Evolutionary conservation across 2,113 vertebrate species (phyloP), one percentile per base, ranked within the genome.

Genomic region (Oreocharis arfaki): DNA sequence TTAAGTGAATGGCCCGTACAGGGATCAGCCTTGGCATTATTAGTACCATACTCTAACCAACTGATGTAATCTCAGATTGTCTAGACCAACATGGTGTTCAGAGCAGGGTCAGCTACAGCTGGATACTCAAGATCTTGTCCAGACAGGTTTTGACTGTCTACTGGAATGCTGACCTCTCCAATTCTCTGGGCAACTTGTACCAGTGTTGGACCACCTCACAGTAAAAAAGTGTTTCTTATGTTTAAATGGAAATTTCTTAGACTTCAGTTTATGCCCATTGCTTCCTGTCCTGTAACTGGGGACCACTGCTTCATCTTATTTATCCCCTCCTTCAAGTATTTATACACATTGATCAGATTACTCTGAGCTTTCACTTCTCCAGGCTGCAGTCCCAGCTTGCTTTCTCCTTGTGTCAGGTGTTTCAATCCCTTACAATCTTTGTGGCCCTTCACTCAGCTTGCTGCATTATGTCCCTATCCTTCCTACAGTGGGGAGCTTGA

Each of bases 321-420:
- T 59, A 20, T 49, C 81, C 41, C 14, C 52, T 24, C 7, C 35
- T 78, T 52, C 11, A 47, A 13, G 16, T 64, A 14, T 33, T 87
- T 37, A 7, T 50, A 17, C 13, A 28, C 10, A 20, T 10, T 9
- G 16, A 61, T 74, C 24, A 42, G 20, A 39, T 84, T 74, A 13
- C 33, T 15, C 28, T 50, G 75, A 92, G 42, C 57, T 60, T 77
- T 70, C 33, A 59, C 15, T 77, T 65, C 42, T 84, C 14, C 20
- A 61, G n/a, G 7, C 46, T 61, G 24, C 18, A 44, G 27, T 42
- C 49, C 13, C 20, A 55, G 11, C 26, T 84, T 0, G 0, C 17
- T 84, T 3, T 71, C 4, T 10, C 78, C 28, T 10, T 35, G 17
- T 52, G 33, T 35, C 0, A 2, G 39, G 16, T 81, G 30, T 7